A percentile compares a stretch with the other conserved stretches of the same genome.
phyloP scores from a whole-genome alignment of 2,888 invertebrate species.

The Argynnis bischoffii region DNA sequence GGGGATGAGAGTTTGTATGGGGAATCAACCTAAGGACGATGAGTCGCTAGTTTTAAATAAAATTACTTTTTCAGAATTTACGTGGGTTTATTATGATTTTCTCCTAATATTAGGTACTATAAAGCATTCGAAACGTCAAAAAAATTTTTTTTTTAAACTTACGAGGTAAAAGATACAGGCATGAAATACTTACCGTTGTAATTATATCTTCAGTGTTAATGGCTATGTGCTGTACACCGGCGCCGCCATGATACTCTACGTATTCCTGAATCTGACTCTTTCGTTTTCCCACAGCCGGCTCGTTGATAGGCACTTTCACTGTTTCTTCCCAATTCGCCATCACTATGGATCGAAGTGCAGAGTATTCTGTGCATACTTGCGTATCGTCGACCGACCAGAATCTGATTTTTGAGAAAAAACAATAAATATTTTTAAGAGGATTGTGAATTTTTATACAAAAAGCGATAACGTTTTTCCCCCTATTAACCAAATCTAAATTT shows the following conservation, averaged over 20 bases:
- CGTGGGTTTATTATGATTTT: no score
- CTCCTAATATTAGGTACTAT: no score
- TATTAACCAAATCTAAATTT: no score
- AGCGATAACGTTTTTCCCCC: no score
- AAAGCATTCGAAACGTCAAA: not conserved
- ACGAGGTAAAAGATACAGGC: not conserved
- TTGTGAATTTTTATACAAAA: no score
- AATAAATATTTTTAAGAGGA: not conserved
- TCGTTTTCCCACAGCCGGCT: constrained; percentile 96
- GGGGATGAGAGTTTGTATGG: no score
- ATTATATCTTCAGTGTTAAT: constrained; percentile 97
- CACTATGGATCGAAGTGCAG: constrained; percentile 97
- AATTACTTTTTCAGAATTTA: no score
- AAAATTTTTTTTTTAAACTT: not conserved
- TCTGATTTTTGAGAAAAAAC: constrained; percentile 61
- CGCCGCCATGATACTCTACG: constrained; percentile 98
- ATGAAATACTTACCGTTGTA: constrained; percentile 83
- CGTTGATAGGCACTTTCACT: constrained; percentile 98
- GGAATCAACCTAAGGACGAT: no score
- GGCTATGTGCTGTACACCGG: constrained; percentile 99
- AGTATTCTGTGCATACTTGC: constrained; percentile 97
- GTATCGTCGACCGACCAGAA: constrained; percentile 99
- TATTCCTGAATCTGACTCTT: constrained; percentile 99
- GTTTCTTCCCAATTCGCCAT: constrained; percentile 99
- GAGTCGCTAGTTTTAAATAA: no score